These are phyloP conservation scores for Theristus sp. DNA, from an alignment of 2,888 invertebrate genomes.

Conservation along the genomic window DNA sequence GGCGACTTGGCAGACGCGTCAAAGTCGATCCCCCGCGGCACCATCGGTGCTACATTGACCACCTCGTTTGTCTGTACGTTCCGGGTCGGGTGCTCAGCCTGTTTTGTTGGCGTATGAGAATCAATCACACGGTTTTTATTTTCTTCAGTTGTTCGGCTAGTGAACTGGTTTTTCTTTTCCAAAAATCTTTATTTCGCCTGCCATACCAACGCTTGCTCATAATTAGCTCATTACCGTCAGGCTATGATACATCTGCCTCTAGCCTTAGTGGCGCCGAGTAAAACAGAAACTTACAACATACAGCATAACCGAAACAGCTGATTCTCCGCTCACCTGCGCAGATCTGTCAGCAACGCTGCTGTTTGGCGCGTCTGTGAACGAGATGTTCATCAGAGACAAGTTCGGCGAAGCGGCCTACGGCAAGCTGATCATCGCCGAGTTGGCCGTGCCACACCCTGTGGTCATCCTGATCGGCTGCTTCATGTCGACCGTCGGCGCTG, in stretches of 20 bases:
- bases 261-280: background rate
- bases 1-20: conserved; percentile 96
- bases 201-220: too few species aligned
- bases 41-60: conserved; percentile 81
- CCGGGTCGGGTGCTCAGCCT: background rate
- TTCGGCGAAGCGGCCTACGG: conserved; percentile 26
- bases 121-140: too few species aligned
- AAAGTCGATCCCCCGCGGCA: conserved; percentile 91
- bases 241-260: background rate
- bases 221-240: too few species aligned
- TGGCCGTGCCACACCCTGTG: conserved; percentile 88
- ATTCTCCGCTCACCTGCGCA: too few species aligned
- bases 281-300: background rate
- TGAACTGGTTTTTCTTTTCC: too few species aligned
- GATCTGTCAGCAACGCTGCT: conserved; percentile 68
- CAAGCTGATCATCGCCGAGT: conserved; percentile 56
- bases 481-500: conserved; percentile 89
- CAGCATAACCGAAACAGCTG: conserved; percentile 3
- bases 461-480: conserved; percentile 95
- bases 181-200: background rate
- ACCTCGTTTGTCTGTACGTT: conserved; percentile 66
- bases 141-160: too few species aligned
- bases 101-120: too few species aligned
- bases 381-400: conserved; percentile 86
- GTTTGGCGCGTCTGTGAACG: conserved; percentile 86